Percentiles rank a stretch among this genome's conserved stretches.
phyloP scores from a whole-genome alignment of 2,797 vertebrate genomes.

The Malacoctenus gilli region DNA sequence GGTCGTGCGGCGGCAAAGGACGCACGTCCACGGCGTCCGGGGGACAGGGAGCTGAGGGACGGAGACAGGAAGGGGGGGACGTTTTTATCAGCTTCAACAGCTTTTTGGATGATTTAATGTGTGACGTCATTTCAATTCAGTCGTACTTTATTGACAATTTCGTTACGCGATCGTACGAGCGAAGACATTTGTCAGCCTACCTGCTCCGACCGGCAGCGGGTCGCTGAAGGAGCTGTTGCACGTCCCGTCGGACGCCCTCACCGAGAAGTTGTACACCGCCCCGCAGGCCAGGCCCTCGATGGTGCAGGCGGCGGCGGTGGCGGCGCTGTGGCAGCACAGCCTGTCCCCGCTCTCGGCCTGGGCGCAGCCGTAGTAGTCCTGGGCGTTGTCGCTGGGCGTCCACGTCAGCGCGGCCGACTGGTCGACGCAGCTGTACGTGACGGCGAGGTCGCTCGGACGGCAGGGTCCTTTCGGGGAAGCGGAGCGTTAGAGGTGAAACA shows the following conservation, averaged over 20 bases:
- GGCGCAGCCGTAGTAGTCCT: slow-evolving; percentile 71
- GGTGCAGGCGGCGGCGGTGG: slow-evolving; percentile 56
- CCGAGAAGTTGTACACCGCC: slow-evolving; percentile 76
- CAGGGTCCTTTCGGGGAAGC: slow-evolving; percentile 74
- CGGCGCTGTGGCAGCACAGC: slow-evolving; percentile 67
- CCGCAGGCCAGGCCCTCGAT: slow-evolving; percentile 76
- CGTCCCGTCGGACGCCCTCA: slow-evolving; percentile 72
- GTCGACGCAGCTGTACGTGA: slow-evolving; percentile 65
- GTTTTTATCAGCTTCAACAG: no score
- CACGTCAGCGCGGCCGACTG: slow-evolving; percentile 76
- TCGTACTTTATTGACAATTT: no score
- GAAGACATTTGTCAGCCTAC: slow-evolving; percentile 68
- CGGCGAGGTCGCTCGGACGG: slow-evolving; percentile 64
- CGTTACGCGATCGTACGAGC: not conserved
- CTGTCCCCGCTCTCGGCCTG: slow-evolving; percentile 48
- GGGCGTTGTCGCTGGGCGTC: slow-evolving; percentile 52
- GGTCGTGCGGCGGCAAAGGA: slow-evolving; percentile 51
- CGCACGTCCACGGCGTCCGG: slow-evolving; percentile 64
- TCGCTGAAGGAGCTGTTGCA: slow-evolving; percentile 80
- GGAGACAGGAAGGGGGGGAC: not conserved
- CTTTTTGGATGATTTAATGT: no score
- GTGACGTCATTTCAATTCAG: no score
- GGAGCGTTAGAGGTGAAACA: no score
- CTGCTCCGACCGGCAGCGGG: slow-evolving; percentile 64
- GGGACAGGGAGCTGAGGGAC: slow-evolving; percentile 77